Percentiles rank a stretch among this genome's conserved stretches.
Evolutionary conservation across 2,113 vertebrate species (phyloP).

Genomic region (Lepus europaeus): DNA sequence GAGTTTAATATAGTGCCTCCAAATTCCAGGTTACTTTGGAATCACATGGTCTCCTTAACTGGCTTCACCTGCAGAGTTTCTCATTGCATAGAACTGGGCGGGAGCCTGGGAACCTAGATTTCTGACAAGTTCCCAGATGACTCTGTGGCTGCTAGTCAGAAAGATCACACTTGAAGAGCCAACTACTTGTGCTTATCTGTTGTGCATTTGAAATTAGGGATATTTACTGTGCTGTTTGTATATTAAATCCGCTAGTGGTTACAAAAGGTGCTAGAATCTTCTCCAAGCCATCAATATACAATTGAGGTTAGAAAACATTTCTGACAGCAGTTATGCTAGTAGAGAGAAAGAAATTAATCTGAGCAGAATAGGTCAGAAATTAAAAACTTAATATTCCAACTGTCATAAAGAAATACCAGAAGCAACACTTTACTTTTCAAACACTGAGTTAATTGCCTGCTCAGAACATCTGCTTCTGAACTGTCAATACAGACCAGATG

Average conservation of each 20-base stretch:
- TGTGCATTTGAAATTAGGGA: not conserved
- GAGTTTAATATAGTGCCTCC: not conserved
- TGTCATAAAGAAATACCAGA: constrained; percentile 24
- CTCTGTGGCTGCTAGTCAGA: not conserved
- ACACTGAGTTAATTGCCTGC: constrained; percentile 25
- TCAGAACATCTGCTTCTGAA: constrained; percentile 35
- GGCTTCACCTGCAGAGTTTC: not conserved
- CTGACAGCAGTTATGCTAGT: not conserved
- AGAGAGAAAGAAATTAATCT: constrained; percentile 23
- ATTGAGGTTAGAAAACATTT: constrained; percentile 10
- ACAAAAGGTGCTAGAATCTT: not conserved
- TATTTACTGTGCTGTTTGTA: not conserved
- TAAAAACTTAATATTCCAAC: constrained; percentile 17
- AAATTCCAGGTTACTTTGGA: constrained; percentile 11
- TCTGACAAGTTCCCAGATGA: not conserved
- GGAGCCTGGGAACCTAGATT: not conserved
- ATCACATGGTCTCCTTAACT: not conserved
- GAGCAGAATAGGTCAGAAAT: constrained; percentile 26
- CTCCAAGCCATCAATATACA: not conserved
- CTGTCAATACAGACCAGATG: not conserved
- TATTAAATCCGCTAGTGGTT: not conserved
- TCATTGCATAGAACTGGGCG: not conserved
- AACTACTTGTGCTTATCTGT: not conserved
- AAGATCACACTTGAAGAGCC: not conserved
- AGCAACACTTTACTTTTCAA: constrained; percentile 23